Evolutionary conservation across 2,797 vertebrate genomes (phyloP).

Genomic region (Fringilla coelebs): DNA sequence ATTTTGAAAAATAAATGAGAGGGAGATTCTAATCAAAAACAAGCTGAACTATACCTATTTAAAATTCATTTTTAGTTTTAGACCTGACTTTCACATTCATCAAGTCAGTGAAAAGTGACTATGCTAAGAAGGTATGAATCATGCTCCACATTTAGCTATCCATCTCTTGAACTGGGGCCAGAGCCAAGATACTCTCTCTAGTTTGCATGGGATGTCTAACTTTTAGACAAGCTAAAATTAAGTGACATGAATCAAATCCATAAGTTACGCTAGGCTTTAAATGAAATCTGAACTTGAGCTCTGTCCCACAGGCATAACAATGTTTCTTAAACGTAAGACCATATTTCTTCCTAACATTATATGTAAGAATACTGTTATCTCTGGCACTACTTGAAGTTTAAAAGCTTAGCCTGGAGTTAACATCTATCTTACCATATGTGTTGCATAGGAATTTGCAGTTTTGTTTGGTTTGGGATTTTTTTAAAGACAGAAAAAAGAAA

Average conservation of each 20-base stretch:
- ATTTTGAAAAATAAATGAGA: background rate
- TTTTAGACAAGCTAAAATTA: background rate
- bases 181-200: background rate
- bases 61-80: background rate
- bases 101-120: background rate
- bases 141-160: background rate
- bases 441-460: background rate
- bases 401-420: background rate
- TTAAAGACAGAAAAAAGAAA: background rate
- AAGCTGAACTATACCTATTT: background rate
- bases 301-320: background rate
- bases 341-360: background rate
- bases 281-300: background rate
- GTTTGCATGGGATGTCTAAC: background rate
- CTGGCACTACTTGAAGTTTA: background rate
- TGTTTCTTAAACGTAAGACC: background rate
- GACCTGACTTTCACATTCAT: background rate
- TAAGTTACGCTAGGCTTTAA: background rate
- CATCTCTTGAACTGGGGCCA: background rate
- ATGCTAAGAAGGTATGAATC: background rate
- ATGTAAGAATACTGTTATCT: background rate
- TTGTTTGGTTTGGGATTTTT: background rate
- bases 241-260: background rate
- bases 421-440: background rate
- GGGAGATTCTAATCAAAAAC: background rate